A percentile compares a stretch with the other conserved stretches of the same genome.
Conservation (phyloP, 2,888 invertebrate genomes). For the Drosophila barbarae region DNA sequence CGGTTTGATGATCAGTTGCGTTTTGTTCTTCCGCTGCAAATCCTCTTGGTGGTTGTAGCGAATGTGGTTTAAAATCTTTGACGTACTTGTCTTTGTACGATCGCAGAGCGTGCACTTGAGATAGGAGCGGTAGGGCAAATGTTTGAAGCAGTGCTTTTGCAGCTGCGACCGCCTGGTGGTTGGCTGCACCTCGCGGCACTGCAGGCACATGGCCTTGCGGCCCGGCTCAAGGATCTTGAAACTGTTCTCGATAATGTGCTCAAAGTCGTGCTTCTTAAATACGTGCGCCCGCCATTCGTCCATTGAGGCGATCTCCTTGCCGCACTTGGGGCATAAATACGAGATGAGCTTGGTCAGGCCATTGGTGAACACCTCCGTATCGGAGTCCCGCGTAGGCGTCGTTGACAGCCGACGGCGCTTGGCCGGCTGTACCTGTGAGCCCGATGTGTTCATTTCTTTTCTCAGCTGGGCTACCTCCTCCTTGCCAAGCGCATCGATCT, state of each 20-base stretch:
- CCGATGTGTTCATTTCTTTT: constrained; percentile 47
- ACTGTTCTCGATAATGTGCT: constrained; percentile 66
- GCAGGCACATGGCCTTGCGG: constrained; percentile 57
- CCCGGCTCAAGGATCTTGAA: constrained; percentile 61
- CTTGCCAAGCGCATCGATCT: constrained; percentile 64
- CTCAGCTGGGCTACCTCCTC: constrained; percentile 60
- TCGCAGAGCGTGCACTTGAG: constrained; percentile 70
- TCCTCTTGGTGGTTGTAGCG: constrained; percentile 66
- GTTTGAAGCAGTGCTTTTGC: constrained; percentile 74
- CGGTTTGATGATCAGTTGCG: constrained; percentile 54
- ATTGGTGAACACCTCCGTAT: constrained; percentile 34
- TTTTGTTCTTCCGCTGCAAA: constrained; percentile 50
- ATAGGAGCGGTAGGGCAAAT: constrained; percentile 74
- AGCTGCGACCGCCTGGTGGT: constrained; percentile 62
- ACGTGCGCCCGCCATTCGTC: constrained; percentile 71
- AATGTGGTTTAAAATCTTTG: constrained; percentile 72
- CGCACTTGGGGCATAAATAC: constrained; percentile 74
- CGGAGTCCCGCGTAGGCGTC: constrained; percentile 28
- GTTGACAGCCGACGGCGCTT: constrained; percentile 47
- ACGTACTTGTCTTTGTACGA: constrained; percentile 74
- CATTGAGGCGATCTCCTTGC: constrained; percentile 61
- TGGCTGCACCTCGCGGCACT: constrained; percentile 60
- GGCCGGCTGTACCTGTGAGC: constrained; percentile 3
- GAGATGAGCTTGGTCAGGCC: constrained; percentile 56
- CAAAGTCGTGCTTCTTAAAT: constrained; percentile 68